Evolutionary conservation across 2,888 invertebrate genomes (phyloP), one percentile per base, ranked within the genome.

Genomic region (Xanthorhoe designata): DNA sequence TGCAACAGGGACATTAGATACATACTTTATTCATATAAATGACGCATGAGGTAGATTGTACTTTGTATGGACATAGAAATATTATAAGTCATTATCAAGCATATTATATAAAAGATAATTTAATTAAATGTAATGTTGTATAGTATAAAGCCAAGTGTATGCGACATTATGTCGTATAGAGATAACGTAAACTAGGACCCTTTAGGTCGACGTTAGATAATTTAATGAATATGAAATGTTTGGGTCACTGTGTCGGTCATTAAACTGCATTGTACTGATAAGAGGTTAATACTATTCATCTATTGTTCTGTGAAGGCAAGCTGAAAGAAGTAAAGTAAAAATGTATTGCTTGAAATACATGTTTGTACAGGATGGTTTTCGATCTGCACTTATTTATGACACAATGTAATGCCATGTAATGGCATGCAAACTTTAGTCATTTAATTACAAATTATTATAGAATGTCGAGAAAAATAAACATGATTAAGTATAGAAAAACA

Each of bases 161-260:
- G 10, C 10, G 1, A 38, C 47, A 47, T 47, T 47, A 47, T 4
- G 47, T 47, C 7, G 47, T 47, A 47, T 47, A 47, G 47, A 47
- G 47, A 47, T 47, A 45, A 45, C 10, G n/a, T n/a, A 15, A 45
- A 45, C 7, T 47, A 47, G 47, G 15, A 47, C 17, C 15, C 47
- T 47, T 56, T 68, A 52, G 67, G 52, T 61, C 47, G 45, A 71
- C 59, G 64, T 68, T 65, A 74, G 78, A 77, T 76, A 80, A 75
- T 42, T 54, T 61, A 51, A 45, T 38, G 57, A 61, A 42, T 66
- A 45, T 62, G 75, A 73, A 35, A 72, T 72, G 74, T 67, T 63
- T 70, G 71, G 81, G 78, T 80, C 69, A 82, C 66, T 77, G 59
- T 76, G 75, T 61, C 77, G 75, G 75, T 68, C 68, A 64, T 61